phyloP scores from a whole-genome alignment of 2,888 invertebrate species.

The Plusia festucae region DNA sequence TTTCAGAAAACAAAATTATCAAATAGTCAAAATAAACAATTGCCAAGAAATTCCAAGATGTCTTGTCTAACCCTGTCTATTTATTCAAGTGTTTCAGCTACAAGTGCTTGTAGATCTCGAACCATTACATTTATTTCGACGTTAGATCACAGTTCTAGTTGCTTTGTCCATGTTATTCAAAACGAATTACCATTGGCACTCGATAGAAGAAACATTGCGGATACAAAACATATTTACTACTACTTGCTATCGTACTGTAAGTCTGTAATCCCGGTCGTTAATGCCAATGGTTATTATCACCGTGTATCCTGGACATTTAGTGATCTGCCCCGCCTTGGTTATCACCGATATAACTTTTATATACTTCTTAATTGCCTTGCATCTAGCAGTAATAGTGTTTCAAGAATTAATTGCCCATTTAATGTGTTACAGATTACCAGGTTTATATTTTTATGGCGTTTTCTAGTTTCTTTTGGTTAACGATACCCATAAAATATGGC shows the following conservation, averaged over 20 bases:
- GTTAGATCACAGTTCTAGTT: background rate
- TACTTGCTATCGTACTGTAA: background rate
- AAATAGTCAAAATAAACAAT: background rate
- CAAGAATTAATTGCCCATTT: slow-evolving; percentile 31
- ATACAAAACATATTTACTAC: background rate
- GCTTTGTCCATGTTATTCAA: slow-evolving; percentile 7
- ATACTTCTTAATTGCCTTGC: slow-evolving; percentile 29
- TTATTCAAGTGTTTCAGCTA: slow-evolving; percentile 4
- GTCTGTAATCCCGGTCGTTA: slow-evolving; percentile 2
- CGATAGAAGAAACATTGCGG: background rate
- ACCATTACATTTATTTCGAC: background rate
- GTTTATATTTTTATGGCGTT: slow-evolving; percentile 16
- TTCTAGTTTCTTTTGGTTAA: slow-evolving; percentile 26
- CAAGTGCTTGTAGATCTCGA: background rate
- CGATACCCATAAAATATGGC: background rate
- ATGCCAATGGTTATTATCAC: slow-evolving; percentile 7
- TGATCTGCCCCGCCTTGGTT: slow-evolving; percentile 33
- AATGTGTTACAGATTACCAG: slow-evolving; percentile 14
- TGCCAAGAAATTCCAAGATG: background rate
- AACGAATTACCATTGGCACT: background rate
- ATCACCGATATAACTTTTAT: slow-evolving; percentile 32
- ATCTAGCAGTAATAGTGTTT: slow-evolving; percentile 29
- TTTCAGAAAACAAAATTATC: background rate
- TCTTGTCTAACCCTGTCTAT: background rate
- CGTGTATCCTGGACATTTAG: slow-evolving; percentile 16